These are phyloP conservation scores for Drosophila multiciliata DNA, from an alignment of 2,888 invertebrate species.

Conservation along the genomic window DNA sequence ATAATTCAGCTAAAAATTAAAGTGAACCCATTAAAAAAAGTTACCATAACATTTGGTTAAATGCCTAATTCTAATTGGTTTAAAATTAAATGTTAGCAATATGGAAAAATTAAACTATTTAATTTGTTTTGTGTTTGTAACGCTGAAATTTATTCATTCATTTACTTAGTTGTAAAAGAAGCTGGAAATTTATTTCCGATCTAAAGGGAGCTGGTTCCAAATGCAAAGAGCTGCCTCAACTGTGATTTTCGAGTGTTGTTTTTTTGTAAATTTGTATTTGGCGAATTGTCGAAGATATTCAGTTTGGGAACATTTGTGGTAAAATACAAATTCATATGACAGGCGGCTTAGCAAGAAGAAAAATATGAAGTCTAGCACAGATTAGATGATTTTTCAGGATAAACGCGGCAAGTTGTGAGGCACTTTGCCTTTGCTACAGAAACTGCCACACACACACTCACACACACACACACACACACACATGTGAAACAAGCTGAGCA, in stretches of 20 bases:
- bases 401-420: slow-evolving; percentile 66
- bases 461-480: slow-evolving; percentile 15
- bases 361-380: slow-evolving; percentile 78
- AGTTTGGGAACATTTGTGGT: slow-evolving; percentile 18
- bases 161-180: neutral
- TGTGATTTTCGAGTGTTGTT: neutral
- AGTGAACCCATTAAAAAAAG: too few species aligned
- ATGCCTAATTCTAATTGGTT: neutral
- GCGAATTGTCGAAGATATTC: neutral
- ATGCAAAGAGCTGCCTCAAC: neutral
- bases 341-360: slow-evolving; percentile 75
- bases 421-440: slow-evolving; percentile 43
- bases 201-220: neutral
- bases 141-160: neutral
- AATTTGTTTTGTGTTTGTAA: neutral
- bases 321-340: slow-evolving; percentile 61
- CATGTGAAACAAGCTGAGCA: slow-evolving; percentile 20
- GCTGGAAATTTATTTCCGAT: neutral
- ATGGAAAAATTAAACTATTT: neutral
- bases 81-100: neutral
- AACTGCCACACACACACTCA: slow-evolving; percentile 13
- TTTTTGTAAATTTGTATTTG: neutral
- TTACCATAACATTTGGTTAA: too few species aligned
- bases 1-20: too few species aligned
- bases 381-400: slow-evolving; percentile 81